Percentiles rank a stretch among this genome's conserved stretches.
Evolutionary conservation across 2,797 vertebrate species (phyloP).

Genomic region (Enteromius fasciolatus): DNA sequence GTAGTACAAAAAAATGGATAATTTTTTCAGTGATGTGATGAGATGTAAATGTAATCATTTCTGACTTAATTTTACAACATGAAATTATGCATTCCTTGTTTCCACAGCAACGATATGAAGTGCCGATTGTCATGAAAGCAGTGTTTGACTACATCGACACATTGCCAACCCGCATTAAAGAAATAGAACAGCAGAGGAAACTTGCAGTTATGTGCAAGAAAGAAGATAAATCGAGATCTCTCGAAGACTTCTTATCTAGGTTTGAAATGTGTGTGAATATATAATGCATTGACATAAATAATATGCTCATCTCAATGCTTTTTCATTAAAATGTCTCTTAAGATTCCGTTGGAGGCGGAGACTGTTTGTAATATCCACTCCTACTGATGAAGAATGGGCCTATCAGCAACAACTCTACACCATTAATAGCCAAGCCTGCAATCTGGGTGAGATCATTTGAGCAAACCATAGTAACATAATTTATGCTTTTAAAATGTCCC

Average conservation of each 20-base stretch:
- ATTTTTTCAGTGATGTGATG: not conserved
- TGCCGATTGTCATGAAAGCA: conserved; percentile 88
- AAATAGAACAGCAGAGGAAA: conserved; percentile 87
- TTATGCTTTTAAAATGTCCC: not conserved
- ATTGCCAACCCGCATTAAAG: conserved; percentile 86
- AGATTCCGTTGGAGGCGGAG: conserved; percentile 90
- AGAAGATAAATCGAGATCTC: conserved; percentile 85
- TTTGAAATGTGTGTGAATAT: conserved; percentile 57
- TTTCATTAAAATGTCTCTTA: conserved; percentile 1
- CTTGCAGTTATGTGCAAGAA: conserved; percentile 82
- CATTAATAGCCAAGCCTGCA: conserved; percentile 86
- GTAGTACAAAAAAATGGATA: not conserved
- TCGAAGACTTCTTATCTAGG: conserved; percentile 89
- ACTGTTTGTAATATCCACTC: conserved; percentile 85
- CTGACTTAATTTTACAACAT: not conserved
- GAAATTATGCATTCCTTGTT: conserved; percentile 43
- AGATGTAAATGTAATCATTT: conserved; percentile 1
- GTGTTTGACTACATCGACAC: conserved; percentile 88
- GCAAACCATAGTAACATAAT: not conserved
- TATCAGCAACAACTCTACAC: conserved; percentile 88
- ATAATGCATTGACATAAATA: not conserved
- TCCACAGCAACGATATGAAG: conserved; percentile 88
- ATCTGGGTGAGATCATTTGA: conserved; percentile 80
- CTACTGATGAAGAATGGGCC: conserved; percentile 87
- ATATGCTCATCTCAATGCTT: not conserved